Conservation (phyloP, 2,113 vertebrate species). For the Scophthalmus maximus region DNA sequence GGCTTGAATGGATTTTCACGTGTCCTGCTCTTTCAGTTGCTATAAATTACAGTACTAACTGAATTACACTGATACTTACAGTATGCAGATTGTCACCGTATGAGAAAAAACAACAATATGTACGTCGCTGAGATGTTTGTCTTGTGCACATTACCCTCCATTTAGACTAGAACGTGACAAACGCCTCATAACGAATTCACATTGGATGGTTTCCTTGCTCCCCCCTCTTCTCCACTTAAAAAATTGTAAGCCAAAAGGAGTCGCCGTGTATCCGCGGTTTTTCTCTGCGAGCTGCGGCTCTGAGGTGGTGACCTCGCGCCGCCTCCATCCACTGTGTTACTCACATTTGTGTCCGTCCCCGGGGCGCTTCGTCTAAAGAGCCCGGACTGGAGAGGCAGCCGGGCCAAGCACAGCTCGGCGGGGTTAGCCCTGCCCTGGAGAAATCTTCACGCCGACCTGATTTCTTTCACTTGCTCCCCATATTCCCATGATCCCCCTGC, state of each 20-base stretch:
- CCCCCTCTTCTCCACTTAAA: neutral
- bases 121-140: conserved; percentile 32
- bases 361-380: conserved; percentile 56
- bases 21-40: too few species aligned
- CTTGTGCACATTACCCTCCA: conserved; percentile 8
- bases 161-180: conserved; percentile 37
- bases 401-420: conserved; percentile 56
- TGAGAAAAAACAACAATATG: too few species aligned
- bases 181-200: conserved; percentile 40
- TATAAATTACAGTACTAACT: too few species aligned
- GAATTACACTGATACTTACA: too few species aligned
- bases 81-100: neutral
- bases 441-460: conserved; percentile 67
- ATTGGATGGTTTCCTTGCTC: neutral
- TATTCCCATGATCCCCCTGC: conserved; percentile 45
- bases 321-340: conserved; percentile 46
- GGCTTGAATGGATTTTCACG: too few species aligned
- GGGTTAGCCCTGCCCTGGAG: conserved; percentile 73
- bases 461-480: conserved; percentile 47
- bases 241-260: conserved; percentile 38
- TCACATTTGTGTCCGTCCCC: conserved; percentile 63
- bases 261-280: conserved; percentile 14
- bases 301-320: conserved; percentile 37
- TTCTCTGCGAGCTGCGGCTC: conserved; percentile 16
- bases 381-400: conserved; percentile 46